These are phyloP conservation scores for Caretta caretta DNA, from an alignment of 2,113 vertebrate genomes.

Conservation along the genomic window DNA sequence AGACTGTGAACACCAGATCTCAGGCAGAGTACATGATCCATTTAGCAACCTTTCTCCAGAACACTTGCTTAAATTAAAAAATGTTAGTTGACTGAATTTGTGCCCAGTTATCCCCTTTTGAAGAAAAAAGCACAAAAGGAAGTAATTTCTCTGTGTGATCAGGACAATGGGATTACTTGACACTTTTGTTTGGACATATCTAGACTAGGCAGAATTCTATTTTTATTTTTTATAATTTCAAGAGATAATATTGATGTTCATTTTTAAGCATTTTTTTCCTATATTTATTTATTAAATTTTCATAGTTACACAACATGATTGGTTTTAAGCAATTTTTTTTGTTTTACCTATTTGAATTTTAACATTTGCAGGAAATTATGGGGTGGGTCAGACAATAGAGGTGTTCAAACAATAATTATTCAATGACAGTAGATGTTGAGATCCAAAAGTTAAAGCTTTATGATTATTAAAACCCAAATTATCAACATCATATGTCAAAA, in stretches of 20 bases:
- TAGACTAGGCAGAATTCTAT: neutral
- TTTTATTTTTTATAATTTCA: neutral
- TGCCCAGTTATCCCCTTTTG: neutral
- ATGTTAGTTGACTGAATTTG: neutral
- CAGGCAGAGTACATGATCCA: neutral
- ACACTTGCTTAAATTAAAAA: neutral
- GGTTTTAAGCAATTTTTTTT: neutral
- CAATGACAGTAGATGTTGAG: neutral
- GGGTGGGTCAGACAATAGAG: neutral
- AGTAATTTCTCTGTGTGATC: neutral
- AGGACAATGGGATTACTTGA: conserved; percentile 10
- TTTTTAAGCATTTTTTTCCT: neutral
- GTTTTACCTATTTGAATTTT: neutral
- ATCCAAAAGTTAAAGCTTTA: neutral
- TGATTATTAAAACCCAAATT: neutral
- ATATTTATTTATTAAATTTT: neutral
- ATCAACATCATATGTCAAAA: neutral
- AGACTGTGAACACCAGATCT: neutral
- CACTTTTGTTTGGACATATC: neutral
- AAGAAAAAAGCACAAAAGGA: neutral
- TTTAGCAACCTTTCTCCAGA: neutral
- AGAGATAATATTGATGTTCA: neutral
- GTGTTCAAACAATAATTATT: neutral
- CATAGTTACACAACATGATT: neutral
- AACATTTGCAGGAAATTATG: neutral